Evolutionary conservation across 2,113 vertebrate species (phyloP).

Genomic region (Cisticola juncidis): DNA sequence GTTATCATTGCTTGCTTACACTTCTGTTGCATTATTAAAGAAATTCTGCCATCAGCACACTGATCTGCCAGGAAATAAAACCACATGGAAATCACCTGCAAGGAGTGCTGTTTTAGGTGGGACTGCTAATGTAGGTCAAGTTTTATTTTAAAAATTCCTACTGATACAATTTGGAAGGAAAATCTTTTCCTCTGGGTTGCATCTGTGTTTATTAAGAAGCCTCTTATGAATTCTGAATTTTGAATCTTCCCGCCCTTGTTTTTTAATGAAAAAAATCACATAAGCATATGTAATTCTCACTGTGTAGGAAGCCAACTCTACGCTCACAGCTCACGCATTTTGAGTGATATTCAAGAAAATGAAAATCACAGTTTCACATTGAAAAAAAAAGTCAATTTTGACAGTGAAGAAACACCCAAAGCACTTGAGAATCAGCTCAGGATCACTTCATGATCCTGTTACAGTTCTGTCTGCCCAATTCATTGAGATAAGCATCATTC

Average conservation of each 20-base stretch:
- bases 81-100: slow-evolving; percentile 29
- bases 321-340: neutral
- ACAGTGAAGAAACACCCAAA: neutral
- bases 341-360: neutral
- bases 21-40: neutral
- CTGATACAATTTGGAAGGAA: neutral
- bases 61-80: neutral
- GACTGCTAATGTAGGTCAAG: slow-evolving; percentile 32
- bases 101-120: neutral
- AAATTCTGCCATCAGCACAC: neutral
- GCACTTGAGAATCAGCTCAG: neutral
- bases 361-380: neutral
- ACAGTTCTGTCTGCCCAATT: neutral
- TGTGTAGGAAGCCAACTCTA: neutral
- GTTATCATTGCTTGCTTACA: neutral
- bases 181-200: neutral
- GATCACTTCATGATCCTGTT: neutral
- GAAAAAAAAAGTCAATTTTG: neutral
- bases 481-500: neutral
- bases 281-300: neutral
- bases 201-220: neutral
- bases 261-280: neutral
- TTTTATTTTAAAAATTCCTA: neutral
- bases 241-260: neutral
- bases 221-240: neutral